Evolutionary conservation across 1,140 invertebrate genomes (phyloP).

Genomic region (Eurosta solidaginis): DNA sequence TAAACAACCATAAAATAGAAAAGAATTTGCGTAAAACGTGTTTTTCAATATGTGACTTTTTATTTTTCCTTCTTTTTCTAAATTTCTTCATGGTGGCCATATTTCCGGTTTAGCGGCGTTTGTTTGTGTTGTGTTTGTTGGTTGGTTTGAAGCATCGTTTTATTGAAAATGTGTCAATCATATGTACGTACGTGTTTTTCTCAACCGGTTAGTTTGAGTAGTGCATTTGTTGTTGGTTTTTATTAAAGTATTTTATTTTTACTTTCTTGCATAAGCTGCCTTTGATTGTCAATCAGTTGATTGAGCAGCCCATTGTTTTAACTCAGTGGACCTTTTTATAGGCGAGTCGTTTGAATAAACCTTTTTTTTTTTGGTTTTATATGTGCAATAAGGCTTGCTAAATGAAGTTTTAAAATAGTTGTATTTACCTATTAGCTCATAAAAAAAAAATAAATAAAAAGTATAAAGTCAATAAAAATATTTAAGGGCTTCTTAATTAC

Average conservation of each 20-base stretch:
- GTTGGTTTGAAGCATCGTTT: neutral
- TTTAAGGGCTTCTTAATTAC: no score
- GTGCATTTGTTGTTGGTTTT: neutral
- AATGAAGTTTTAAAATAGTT: no score
- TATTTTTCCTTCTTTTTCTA: neutral
- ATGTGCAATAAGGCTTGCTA: no score
- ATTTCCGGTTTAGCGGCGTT: conserved; percentile 10
- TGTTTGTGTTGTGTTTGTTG: no score
- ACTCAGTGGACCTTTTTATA: neutral
- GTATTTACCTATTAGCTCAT: no score
- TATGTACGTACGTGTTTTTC: neutral
- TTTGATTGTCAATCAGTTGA: neutral
- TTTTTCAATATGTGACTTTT: no score
- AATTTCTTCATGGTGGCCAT: neutral
- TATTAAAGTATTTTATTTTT: neutral
- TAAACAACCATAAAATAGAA: no score
- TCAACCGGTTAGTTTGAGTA: neutral
- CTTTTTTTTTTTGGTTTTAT: neutral
- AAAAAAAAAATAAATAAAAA: no score
- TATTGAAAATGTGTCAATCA: neutral
- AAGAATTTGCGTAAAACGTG: no score
- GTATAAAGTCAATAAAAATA: no score
- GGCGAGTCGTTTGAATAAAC: neutral
- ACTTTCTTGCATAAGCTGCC: no score
- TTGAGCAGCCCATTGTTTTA: neutral